phyloP scores from a whole-genome alignment of 2,888 invertebrate species.

The Euclidia mi region DNA sequence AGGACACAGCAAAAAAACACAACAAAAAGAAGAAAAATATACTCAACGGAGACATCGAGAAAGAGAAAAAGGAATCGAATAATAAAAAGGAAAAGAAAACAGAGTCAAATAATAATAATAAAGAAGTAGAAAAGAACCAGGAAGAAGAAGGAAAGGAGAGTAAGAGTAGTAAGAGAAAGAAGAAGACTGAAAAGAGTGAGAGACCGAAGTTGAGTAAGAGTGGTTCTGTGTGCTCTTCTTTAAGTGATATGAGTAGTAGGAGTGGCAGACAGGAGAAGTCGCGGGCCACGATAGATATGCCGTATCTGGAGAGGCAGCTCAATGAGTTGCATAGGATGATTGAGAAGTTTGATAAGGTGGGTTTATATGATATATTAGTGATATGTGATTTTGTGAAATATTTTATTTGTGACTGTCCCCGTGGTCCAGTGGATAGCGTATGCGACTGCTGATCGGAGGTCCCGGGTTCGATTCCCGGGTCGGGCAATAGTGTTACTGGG shows the following conservation, averaged over 20 bases:
- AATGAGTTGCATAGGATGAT: conserved; percentile 88
- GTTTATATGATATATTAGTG: no score
- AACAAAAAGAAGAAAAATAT: conserved; percentile 43
- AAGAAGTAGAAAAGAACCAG: conserved; percentile 16
- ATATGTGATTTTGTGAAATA: no score
- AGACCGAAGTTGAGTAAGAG: conserved; percentile 69
- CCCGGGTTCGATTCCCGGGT: no score
- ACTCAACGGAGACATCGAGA: conserved; percentile 12
- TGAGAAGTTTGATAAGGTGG: conserved; percentile 72
- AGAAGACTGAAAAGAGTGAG: conserved; percentile 42
- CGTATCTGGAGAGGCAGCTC: conserved; percentile 86
- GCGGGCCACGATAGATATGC: conserved; percentile 65
- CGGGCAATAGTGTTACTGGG: no score
- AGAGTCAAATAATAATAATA: conserved; percentile 30
- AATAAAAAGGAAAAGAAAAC: conserved; percentile 11
- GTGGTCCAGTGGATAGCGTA: no score
- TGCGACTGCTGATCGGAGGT: no score
- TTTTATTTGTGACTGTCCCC: no score
- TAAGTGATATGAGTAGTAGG: conserved; percentile 74
- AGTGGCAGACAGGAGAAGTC: conserved; percentile 59
- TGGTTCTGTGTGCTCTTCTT: conserved; percentile 78
- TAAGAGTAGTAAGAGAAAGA: conserved; percentile 58
- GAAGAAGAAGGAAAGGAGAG: conserved; percentile 28
- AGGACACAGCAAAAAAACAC: conserved; percentile 51
- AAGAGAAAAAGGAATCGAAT: no score